Evolutionary conservation across 2,113 vertebrate species (phyloP).

Genomic region (Fregata magnificens): DNA sequence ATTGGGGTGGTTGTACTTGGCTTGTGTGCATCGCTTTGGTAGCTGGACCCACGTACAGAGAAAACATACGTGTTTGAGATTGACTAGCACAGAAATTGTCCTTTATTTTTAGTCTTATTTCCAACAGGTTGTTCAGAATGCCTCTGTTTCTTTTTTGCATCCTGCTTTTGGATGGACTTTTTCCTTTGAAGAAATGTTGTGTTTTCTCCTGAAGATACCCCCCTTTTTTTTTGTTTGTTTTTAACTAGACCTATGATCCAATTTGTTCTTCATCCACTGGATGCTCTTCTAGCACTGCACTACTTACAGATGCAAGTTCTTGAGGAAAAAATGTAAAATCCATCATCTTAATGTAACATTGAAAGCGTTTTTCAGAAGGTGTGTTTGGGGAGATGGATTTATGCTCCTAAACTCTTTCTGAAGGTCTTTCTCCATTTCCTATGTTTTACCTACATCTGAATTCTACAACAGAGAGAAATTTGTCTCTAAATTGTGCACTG

Average conservation of each 20-base stretch:
- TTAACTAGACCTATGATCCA: not conserved
- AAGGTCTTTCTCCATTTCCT: not conserved
- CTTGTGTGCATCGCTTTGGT: accelerated
- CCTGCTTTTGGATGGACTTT: not conserved
- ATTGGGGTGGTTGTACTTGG: not conserved
- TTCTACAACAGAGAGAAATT: not conserved
- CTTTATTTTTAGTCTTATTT: not conserved
- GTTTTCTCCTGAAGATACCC: not conserved
- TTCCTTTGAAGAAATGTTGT: not conserved
- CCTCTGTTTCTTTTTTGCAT: not conserved
- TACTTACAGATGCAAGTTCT: not conserved
- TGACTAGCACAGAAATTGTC: not conserved
- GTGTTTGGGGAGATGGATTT: not conserved
- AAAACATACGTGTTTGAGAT: not conserved
- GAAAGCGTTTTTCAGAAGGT: not conserved
- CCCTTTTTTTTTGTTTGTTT: not conserved
- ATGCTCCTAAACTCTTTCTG: not conserved
- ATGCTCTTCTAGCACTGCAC: not conserved
- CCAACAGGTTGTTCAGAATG: not conserved
- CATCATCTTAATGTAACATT: not conserved
- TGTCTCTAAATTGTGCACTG: not conserved
- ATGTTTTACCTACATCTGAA: not conserved
- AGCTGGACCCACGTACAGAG: not conserved
- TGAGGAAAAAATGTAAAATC: not conserved
- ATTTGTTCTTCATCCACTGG: not conserved